Evolutionary conservation across 2,113 vertebrate species (phyloP).

Genomic region (Antechinus flavipes): DNA sequence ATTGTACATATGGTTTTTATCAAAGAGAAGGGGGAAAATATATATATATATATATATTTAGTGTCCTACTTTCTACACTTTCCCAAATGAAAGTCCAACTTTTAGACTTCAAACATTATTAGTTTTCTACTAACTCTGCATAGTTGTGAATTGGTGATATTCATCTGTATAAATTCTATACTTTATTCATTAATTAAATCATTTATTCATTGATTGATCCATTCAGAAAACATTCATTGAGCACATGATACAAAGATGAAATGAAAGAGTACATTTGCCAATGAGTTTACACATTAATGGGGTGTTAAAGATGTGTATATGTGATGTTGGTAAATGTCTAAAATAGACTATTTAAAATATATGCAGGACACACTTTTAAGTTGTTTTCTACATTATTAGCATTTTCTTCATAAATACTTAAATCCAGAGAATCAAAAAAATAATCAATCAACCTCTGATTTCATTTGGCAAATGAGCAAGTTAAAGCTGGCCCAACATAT

Average conservation of each 20-base stretch:
- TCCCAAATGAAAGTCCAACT: background rate
- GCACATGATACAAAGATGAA: background rate
- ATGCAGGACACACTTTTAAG: background rate
- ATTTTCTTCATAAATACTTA: background rate
- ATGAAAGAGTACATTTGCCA: background rate
- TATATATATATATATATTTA: background rate
- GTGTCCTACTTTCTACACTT: background rate
- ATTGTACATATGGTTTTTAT: background rate
- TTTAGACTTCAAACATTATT: background rate
- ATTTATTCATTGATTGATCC: background rate
- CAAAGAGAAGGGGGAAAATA: conserved; percentile 14
- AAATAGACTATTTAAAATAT: background rate
- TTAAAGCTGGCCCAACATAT: background rate
- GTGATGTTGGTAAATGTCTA: background rate
- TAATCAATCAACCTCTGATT: background rate
- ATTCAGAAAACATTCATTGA: background rate
- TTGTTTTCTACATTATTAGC: background rate
- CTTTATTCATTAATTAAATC: background rate
- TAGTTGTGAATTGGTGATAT: background rate
- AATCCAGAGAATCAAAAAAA: background rate
- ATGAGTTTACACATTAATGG: background rate
- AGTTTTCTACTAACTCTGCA: background rate
- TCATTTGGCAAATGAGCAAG: background rate
- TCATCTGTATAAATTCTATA: background rate
- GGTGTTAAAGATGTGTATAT: background rate